Base-by-base conservation (phyloP, 2,113 vertebrate genomes). In the Pogona vitticeps region DNA sequence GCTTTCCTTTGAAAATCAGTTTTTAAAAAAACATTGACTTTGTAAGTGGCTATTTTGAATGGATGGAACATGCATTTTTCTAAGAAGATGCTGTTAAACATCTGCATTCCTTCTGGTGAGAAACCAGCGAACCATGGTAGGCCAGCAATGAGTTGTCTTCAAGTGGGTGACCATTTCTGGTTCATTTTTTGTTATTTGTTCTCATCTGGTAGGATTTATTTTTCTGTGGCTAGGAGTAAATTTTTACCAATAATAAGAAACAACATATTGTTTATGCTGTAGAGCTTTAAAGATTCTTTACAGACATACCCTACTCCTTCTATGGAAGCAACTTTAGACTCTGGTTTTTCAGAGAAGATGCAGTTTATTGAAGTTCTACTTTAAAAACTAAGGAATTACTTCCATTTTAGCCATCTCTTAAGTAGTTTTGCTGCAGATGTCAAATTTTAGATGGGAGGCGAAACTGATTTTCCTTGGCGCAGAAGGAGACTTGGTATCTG, bases 11-110 rank as follows among this genome's bases (percentile, higher is more conserved):
- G 33, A 56, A 86, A 91, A 28, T 18, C 38, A 21, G 0, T 17
- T 59, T 89, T 79, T 23, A 3, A 3, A 13, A 63, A 46, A 23
- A 5, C 26, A n/a, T n/a, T n/a, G n/a, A n/a, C n/a, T n/a, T n/a
- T n/a, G n/a, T n/a, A n/a, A n/a, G n/a, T n/a, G n/a, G n/a, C 8
- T 3, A 18, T 10, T 12, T 3, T 52, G 33, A n/a, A 38, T 71
- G 76, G 8, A 38, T 33, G 52, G 13, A 2, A 9, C 40, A 12
- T 88, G 78, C 23, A 40, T 83, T 31, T 86, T 85, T 89, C 84
- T 42, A 77, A 28, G 17, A 72, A 86, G 3, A 21, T 58, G 15
- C 28, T 63, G 40, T 23, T 6, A n/a, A 61, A 36, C 17, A n/a
- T 23, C 26, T 63, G 17, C 56, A n/a, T 61, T 20, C 14, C 17